Evolutionary conservation across 1,140 invertebrate species (phyloP).

Genomic region (Lordiphosa collinella): DNA sequence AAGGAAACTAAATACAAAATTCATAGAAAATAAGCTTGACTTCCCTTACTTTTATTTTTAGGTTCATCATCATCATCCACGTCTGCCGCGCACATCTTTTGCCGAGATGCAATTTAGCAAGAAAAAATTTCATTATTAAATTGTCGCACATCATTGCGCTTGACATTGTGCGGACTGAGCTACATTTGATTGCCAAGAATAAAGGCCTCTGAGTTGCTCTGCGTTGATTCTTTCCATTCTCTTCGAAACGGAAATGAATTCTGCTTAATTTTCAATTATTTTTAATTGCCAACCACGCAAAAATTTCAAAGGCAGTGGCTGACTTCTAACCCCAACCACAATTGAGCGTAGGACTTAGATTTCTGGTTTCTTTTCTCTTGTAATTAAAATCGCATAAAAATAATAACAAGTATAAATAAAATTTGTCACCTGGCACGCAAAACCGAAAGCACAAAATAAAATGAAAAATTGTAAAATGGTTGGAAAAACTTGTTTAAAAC

Average conservation of each 20-base stretch:
- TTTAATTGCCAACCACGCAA: slow-evolving; percentile 61
- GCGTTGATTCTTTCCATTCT: background rate
- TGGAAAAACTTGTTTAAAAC: slow-evolving; percentile 59
- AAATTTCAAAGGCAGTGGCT: slow-evolving; percentile 5
- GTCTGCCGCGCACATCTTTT: no score
- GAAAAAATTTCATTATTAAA: slow-evolving; percentile 48
- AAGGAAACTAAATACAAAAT: no score
- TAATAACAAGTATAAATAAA: slow-evolving; percentile 51
- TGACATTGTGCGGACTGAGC: slow-evolving; percentile 47
- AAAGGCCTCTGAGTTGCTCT: background rate
- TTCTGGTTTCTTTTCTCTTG: slow-evolving; percentile 17
- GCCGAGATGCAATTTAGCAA: slow-evolving; percentile 32
- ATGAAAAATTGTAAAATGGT: slow-evolving; percentile 36
- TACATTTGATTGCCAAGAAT: slow-evolving; percentile 23
- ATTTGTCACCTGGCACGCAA: slow-evolving; percentile 43
- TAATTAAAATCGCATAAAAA: slow-evolving; percentile 60
- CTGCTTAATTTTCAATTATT: slow-evolving; percentile 39
- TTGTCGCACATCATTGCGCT: slow-evolving; percentile 62
- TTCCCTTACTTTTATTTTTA: background rate
- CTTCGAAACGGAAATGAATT: slow-evolving; percentile 57
- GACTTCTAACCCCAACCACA: slow-evolving; percentile 44
- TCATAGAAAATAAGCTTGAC: no score
- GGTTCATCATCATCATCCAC: background rate
- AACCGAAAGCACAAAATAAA: slow-evolving; percentile 29
- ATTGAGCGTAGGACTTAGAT: slow-evolving; percentile 33